phyloP scores from a whole-genome alignment of 1,140 invertebrate genomes.

The Orchestia grillus region DNA sequence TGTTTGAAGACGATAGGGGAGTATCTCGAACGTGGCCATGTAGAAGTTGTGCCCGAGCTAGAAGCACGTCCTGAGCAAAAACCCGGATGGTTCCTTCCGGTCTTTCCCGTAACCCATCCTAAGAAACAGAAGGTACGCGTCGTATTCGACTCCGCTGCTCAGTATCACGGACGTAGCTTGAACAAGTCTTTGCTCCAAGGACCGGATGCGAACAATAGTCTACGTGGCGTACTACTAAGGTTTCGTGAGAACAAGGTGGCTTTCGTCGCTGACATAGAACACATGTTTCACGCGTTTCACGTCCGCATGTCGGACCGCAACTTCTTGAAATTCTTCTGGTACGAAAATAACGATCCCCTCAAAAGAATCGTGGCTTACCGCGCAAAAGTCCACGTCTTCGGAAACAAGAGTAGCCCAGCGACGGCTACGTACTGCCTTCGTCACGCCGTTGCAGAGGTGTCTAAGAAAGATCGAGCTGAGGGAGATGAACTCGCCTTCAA shows the following conservation, averaged over 20 bases:
- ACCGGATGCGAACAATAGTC: neutral
- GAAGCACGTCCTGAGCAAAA: too few species aligned
- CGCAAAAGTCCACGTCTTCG: neutral
- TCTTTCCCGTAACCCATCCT: neutral
- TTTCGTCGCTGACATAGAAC: neutral
- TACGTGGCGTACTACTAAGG: neutral
- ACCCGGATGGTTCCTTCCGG: neutral
- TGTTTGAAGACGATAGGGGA: too few species aligned
- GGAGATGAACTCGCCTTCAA: neutral
- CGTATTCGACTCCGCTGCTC: neutral
- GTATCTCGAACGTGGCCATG: too few species aligned
- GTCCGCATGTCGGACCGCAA: neutral
- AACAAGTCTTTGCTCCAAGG: neutral
- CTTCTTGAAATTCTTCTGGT: neutral
- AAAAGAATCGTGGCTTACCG: neutral
- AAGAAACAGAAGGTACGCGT: neutral
- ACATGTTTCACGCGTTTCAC: neutral
- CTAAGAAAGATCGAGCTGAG: too few species aligned
- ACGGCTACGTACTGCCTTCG: neutral
- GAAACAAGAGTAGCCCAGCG: neutral
- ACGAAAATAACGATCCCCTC: neutral
- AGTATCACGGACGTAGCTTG: neutral
- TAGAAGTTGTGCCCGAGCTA: too few species aligned
- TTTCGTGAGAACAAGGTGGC: neutral
- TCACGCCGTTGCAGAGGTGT: too few species aligned